These are phyloP conservation scores for Hydrochoerus hydrochaeris DNA, from an alignment of 2,113 vertebrate species.

Conservation along the genomic window DNA sequence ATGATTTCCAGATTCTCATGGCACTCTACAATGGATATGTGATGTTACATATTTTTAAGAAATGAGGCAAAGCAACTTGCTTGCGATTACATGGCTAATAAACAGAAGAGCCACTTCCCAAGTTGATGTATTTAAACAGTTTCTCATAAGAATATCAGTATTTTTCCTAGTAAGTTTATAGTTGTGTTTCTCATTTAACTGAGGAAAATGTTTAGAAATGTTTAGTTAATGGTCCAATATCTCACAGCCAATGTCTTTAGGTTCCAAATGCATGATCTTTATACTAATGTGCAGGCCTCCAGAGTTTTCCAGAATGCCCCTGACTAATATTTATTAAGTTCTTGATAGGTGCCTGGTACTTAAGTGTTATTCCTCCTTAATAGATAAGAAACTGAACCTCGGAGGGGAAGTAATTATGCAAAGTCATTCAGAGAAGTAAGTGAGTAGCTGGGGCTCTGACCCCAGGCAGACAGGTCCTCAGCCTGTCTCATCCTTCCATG, in stretches of 20 bases:
- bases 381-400: not conserved
- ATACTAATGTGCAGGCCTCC: not conserved
- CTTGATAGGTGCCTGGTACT: not conserved
- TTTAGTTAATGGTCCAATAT: not conserved
- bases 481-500: not conserved
- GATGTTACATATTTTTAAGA: not conserved
- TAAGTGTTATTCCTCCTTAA: not conserved
- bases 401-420: constrained; percentile 1
- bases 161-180: not conserved
- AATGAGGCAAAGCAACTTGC: not conserved
- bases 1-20: not conserved
- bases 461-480: not conserved
- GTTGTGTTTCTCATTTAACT: not conserved
- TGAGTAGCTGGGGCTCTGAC: not conserved
- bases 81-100: not conserved
- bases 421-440: not conserved
- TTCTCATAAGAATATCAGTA: not conserved
- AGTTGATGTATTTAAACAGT: not conserved
- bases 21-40: not conserved
- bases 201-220: not conserved
- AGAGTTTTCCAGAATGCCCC: not conserved
- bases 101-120: not conserved
- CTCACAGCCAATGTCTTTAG: not conserved
- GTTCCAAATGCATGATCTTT: not conserved
- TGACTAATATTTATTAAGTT: not conserved